Base-by-base conservation (phyloP, 2,888 invertebrate genomes). In the Pachymerium ferrugineum region DNA sequence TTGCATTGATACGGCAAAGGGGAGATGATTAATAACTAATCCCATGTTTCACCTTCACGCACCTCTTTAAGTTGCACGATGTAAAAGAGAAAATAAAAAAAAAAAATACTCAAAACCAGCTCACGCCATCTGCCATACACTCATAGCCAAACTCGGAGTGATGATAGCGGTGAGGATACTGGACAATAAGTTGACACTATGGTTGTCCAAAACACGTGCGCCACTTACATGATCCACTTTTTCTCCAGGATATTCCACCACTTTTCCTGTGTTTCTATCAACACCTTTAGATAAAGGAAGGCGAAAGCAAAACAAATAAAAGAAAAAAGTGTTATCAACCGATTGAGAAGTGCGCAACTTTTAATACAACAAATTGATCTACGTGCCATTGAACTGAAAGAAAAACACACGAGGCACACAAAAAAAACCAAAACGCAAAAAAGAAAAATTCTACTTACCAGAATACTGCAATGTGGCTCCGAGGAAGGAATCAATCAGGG, bases 401-500 rank as follows among this genome's bases (percentile, higher is more conserved):
- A n/a, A n/a, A n/a, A n/a, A n/a, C n/a, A n/a, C n/a, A n/a, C n/a
- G n/a, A n/a, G n/a, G n/a, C n/a, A n/a, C n/a, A 54, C 1, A 19
- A 54, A 19, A n/a, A 54, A 54, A 47, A 47, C 1, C 19, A 3
- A 3, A 47, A 47, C n/a, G 1, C 6, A 6, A 19, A 54, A 22
- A 10, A n/a, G 16, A 54, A 54, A n/a, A n/a, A n/a, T n/a, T 19
- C 16, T 10, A 25, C 42, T 76, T 76, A 84, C 94, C 94, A 78
- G 94, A 93, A 82, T 88, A 95, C 83, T 95, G 95, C 62, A 93
- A 80, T 6, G 90, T 89, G 2, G 93, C 94, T 68, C 94, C 95
- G 54, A 95, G 83, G 31, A 92, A 75, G 0, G 94, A 94, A 82
- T 95, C 94, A 73, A 94, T 83, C 0, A 92, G 75, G 74, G 93